Evolutionary conservation across 2,888 invertebrate genomes (phyloP).

Genomic region (Bellardia bayeri): DNA sequence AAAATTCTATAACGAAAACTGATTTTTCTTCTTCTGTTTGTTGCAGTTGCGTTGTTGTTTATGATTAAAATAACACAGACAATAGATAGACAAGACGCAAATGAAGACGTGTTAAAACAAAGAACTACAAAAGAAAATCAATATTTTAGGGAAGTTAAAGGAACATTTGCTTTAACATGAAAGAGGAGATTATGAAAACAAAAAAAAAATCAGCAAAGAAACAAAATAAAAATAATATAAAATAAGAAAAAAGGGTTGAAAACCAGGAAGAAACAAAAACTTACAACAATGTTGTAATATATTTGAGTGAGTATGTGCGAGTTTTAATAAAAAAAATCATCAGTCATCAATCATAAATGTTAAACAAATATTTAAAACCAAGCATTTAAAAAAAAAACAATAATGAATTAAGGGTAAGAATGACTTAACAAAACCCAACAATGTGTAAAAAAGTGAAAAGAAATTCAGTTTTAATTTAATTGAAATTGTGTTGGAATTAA

Average conservation of each 20-base stretch:
- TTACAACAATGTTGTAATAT: neutral
- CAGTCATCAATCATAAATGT: conserved; percentile 63
- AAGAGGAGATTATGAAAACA: conserved; percentile 39
- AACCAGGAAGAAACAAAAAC: neutral
- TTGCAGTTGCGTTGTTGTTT: conserved; percentile 18
- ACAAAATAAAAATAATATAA: conserved; percentile 20
- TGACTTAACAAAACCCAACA: conserved; percentile 35
- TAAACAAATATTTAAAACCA: conserved; percentile 11
- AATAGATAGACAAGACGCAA: conserved; percentile 57
- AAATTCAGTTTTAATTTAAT: neutral
- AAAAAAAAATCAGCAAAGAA: neutral
- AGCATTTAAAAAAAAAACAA: neutral
- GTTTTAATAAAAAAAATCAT: neutral
- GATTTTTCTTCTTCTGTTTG: neutral
- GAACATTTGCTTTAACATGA: conserved; percentile 31
- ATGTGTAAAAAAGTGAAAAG: conserved; percentile 2
- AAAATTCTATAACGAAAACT: conserved; percentile 10
- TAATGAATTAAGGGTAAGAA: neutral
- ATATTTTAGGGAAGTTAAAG: conserved; percentile 72
- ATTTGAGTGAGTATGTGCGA: neutral
- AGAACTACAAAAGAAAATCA: conserved; percentile 68
- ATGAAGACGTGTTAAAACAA: conserved; percentile 56
- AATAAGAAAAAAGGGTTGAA: conserved; percentile 35
- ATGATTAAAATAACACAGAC: conserved; percentile 55
- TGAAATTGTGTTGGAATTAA: neutral